These are phyloP conservation scores for Sebastolobus alascanus DNA, from an alignment of 2,797 vertebrate species.

Conservation along the genomic window DNA sequence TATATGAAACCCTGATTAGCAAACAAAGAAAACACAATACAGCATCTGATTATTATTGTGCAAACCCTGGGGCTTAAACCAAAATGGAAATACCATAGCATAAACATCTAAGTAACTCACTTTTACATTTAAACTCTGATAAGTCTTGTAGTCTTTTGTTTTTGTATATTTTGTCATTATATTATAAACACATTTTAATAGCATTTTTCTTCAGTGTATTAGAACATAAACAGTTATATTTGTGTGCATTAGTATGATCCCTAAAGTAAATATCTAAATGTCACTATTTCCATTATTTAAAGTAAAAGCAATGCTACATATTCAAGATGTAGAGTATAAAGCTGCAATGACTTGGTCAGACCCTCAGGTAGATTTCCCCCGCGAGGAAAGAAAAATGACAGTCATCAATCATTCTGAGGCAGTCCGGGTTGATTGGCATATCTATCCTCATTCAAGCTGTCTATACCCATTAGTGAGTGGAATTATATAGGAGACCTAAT, in stretches of 20 bases:
- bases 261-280: neutral
- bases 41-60: neutral
- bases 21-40: neutral
- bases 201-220: neutral
- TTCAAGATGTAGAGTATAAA: neutral
- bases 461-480: slow-evolving; percentile 74
- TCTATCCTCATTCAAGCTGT: slow-evolving; percentile 84
- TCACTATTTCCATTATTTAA: neutral
- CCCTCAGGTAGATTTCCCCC: slow-evolving; percentile 44
- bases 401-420: slow-evolving; percentile 80
- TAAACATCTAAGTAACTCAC: neutral
- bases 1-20: neutral
- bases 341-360: slow-evolving; percentile 7
- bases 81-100: neutral
- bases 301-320: neutral
- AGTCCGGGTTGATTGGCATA: slow-evolving; percentile 71
- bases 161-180: neutral
- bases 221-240: neutral
- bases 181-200: no score
- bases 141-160: neutral
- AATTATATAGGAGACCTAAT: slow-evolving; percentile 63
- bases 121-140: neutral
- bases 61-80: neutral
- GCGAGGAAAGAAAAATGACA: slow-evolving; percentile 58
- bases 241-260: neutral